Base-by-base conservation (phyloP, 2,888 invertebrate genomes). In the Cecidostiba fungosa region DNA sequence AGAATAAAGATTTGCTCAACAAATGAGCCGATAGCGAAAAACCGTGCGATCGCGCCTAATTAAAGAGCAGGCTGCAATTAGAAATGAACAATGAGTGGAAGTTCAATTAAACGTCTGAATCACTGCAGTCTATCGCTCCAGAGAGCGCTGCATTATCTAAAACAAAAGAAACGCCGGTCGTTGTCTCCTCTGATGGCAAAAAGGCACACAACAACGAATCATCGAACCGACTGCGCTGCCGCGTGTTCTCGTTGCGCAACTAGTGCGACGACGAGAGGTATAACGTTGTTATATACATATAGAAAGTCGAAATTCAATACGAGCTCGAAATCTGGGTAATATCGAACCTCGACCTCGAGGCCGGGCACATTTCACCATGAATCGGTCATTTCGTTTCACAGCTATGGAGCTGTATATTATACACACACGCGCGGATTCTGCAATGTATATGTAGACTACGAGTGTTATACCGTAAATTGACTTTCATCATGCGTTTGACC, bases 401-500 rank as follows among this genome's bases (percentile, higher is more conserved):
- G 19, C 36, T 36, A 19, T 39, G 29, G 36, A 32, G 14, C 43
- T 23, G 72, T 39, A 36, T 39, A 70, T 1, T 5, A 16, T 16
- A 12, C 26, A 10, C n/a, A 23, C n/a, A 59, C 36, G 1, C 59
- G 1, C 69, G 43, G 72, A 74, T 70, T 59, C 62, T 70, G 50
- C 6, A 19, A 2, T 16, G 16, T 47, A 1, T 32, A 70, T 72
- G 39, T 3, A 12, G 26, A 47, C 32, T 59, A 43, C 70, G 23
- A 39, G 29, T 59, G 36, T n/a, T n/a, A n/a, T 23, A 72, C 19
- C 32, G 66, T 29, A 72, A 77, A 85, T 81, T 81, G 81, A 69
- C 85, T 85, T 85, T 85, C 85, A 77, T 85, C 81, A 66, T 62
- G 77, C 76, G 79, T 85, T 81, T 82, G 85, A 85, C 85, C 85